phyloP scores from a whole-genome alignment of 53 echinoderm and acorn worm genomes.

The Henricia sp. region DNA sequence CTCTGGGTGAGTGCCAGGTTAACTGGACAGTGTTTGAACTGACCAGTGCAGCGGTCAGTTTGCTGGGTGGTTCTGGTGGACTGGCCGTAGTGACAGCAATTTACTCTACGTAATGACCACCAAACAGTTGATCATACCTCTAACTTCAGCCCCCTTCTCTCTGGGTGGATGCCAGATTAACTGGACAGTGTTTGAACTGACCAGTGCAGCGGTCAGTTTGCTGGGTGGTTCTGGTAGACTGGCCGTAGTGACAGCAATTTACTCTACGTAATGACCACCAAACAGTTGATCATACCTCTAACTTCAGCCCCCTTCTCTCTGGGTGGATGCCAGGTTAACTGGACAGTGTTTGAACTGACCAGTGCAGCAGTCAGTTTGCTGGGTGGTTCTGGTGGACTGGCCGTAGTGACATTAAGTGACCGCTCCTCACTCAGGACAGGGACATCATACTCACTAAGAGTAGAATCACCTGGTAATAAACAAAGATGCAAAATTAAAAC shows the following conservation, averaged over 20 bases:
- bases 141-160: no score
- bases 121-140: no score
- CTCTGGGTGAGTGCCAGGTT: slow-evolving; percentile 63
- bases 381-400: slow-evolving; percentile 74
- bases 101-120: no score
- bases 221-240: no score
- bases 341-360: slow-evolving; percentile 56
- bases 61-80: slow-evolving; percentile 70
- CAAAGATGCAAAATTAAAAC: no score
- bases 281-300: slow-evolving; percentile 66
- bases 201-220: no score
- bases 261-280: no score
- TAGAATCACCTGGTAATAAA: no score
- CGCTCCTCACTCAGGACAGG: slow-evolving; percentile 16
- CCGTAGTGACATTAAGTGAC: slow-evolving; percentile 64
- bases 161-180: no score
- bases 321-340: slow-evolving; percentile 67
- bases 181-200: no score
- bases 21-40: slow-evolving; percentile 64
- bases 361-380: slow-evolving; percentile 61
- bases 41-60: slow-evolving; percentile 60
- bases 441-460: slow-evolving; percentile 11
- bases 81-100: slow-evolving; percentile 67
- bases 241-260: no score
- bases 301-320: slow-evolving; percentile 69